Evolutionary conservation across 2,113 vertebrate species (phyloP), one percentile per base, ranked within the genome.

Genomic region (Podilymbus podiceps): DNA sequence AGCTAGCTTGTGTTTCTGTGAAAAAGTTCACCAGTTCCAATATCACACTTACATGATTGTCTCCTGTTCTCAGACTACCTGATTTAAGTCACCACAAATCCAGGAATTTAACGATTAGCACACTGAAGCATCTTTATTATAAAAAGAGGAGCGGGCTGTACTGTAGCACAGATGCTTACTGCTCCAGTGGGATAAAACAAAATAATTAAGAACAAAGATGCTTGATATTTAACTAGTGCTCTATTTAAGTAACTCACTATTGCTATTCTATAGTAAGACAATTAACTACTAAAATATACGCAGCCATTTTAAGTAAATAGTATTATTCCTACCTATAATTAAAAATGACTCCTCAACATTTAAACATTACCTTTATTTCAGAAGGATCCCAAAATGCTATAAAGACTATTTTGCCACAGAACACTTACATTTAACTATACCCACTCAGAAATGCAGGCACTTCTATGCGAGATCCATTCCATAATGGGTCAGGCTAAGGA

Each of bases 131-230:
- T 42, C 35, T 53, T 69, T 90, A 38, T 24, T 68, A 27, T 42
- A 96, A 33, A 33, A 79, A 91, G 73, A 82, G 21, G 14, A 85
- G 7, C 17, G 85, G 75, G 35, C 27, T 88, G 81, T 44, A 30
- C 71, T 55, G 21, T 49, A 91, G 77, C 63, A 88, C 38, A 81
- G 59, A n/a, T 92, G 46, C 49, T 89, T 92, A 63, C 30, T 23
- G 19, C 30, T 75, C 44, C 40, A 95, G 52, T 92, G 88, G 62
- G 55, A 94, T 30, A 91, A 93, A 75, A 71, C 28, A 69, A 89
- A 94, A 85, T 79, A 67, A 95, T 79, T 90, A 72, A 72, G n/a
- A 64, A 64, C 21, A 95, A 88, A 68, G 38, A 93, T 83, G 71
- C 38, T 38, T 77, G 59, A 90, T 91, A 93, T 86, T 90, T 84